Percentiles rank a stretch among this genome's conserved stretches.
Evolutionary conservation across 2,113 vertebrate genomes (phyloP).

Genomic region (Gopherus flavomarginatus): DNA sequence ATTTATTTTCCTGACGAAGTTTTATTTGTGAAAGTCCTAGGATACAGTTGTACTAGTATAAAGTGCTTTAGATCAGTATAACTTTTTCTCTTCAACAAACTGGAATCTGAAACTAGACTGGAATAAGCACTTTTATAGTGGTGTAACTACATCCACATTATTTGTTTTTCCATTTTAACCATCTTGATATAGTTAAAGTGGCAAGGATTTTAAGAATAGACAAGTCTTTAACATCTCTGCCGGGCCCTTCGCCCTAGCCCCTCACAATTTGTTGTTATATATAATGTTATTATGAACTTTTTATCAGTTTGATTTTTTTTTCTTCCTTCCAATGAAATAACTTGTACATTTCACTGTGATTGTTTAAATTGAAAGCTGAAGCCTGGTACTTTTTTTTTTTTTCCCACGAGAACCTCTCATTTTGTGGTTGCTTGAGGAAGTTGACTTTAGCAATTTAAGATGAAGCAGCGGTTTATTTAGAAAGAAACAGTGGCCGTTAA

Average conservation of each 20-base stretch:
- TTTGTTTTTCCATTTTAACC: not conserved
- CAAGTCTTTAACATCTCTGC: conserved; percentile 20
- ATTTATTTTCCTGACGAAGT: not conserved
- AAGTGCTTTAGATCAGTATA: not conserved
- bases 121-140: not conserved
- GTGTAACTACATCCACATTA: not conserved
- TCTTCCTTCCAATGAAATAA: conserved; percentile 30
- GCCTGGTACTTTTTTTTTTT: conserved; percentile 42
- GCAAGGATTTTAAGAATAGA: conserved; percentile 39
- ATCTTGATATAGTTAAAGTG: not conserved
- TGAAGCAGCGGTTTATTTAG: conserved; percentile 70
- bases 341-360: conserved; percentile 40
- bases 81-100: not conserved
- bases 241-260: not conserved
- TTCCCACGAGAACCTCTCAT: conserved; percentile 88
- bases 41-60: not conserved
- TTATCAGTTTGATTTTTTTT: not conserved
- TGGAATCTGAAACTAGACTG: not conserved
- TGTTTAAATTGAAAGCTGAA: conserved; percentile 55
- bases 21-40: not conserved
- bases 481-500: conserved; percentile 47
- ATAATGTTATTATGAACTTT: not conserved
- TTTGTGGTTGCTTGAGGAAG: conserved; percentile 84
- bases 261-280: not conserved
- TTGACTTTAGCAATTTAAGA: conserved; percentile 79